phyloP scores from a whole-genome alignment of 2,888 invertebrate species.

The Thereva nobilitata region DNA sequence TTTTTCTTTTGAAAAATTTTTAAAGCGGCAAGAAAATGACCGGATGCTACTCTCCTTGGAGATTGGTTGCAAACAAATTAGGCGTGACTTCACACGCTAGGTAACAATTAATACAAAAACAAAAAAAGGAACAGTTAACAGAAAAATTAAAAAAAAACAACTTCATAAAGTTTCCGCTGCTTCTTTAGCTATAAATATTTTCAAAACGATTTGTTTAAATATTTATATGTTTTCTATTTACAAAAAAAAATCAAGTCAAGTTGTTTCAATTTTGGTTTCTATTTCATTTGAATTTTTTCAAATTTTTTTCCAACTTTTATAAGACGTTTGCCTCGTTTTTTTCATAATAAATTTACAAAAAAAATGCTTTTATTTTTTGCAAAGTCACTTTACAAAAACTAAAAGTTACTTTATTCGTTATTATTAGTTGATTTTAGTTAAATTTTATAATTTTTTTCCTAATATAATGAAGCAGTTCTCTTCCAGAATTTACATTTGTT shows the following conservation, averaged over 20 bases:
- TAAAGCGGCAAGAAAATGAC: conserved; percentile 68
- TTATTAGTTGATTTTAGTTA: no score
- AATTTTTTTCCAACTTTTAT: conserved; percentile 6
- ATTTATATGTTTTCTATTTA: not conserved
- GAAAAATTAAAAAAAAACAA: conserved; percentile 17
- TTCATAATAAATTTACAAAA: no score
- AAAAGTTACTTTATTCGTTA: no score
- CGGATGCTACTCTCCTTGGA: conserved; percentile 89
- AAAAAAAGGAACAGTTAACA: conserved; percentile 40
- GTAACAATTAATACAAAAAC: conserved; percentile 43
- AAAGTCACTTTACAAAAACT: no score
- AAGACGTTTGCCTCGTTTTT: no score
- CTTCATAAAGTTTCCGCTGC: not conserved
- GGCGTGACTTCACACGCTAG: conserved; percentile 73
- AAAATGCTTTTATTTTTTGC: no score
- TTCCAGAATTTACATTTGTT: no score
- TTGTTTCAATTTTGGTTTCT: not conserved
- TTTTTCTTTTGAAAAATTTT: conserved; percentile 44
- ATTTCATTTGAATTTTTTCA: conserved; percentile 14
- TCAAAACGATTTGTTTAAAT: not conserved
- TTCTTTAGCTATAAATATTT: not conserved
- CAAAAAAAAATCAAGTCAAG: not conserved
- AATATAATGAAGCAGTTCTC: no score
- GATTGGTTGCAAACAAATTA: conserved; percentile 90
- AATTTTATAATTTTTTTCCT: no score